These are phyloP conservation scores for Plusia festucae DNA, from an alignment of 2,888 invertebrate species.

Conservation along the genomic window DNA sequence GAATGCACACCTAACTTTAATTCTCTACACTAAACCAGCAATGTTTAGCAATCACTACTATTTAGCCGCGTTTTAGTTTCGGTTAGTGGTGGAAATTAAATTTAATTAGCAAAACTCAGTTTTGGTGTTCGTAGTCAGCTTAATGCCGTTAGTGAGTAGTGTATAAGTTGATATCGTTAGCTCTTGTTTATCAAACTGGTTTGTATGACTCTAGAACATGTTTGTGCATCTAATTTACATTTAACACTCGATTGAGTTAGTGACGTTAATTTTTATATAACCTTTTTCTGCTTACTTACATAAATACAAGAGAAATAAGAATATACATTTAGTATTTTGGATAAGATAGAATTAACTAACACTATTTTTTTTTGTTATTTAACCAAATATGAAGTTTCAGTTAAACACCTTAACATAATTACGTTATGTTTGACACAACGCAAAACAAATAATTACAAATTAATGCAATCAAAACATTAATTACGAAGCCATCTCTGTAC, in stretches of 20 bases:
- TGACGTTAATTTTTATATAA: constrained; percentile 19
- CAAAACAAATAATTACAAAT: not conserved
- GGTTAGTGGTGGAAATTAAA: constrained; percentile 51
- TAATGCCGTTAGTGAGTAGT: constrained; percentile 44
- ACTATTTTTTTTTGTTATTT: no score
- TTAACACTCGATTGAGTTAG: constrained; percentile 28
- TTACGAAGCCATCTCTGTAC: not conserved
- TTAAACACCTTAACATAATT: not conserved
- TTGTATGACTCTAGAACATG: constrained; percentile 37
- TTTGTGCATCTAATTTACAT: constrained; percentile 37
- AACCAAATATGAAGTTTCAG: no score
- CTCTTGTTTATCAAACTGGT: constrained; percentile 31
- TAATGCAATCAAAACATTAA: constrained; percentile 5
- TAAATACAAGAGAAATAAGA: no score
- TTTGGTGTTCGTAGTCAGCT: constrained; percentile 45
- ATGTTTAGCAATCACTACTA: constrained; percentile 33
- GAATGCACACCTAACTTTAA: constrained; percentile 32
- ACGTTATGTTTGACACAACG: not conserved
- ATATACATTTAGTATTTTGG: no score
- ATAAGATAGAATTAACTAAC: no score
- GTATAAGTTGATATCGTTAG: constrained; percentile 52
- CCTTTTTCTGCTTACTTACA: constrained; percentile 5
- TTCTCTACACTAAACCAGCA: constrained; percentile 21
- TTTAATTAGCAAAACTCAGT: constrained; percentile 52
- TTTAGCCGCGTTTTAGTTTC: constrained; percentile 40